Base-by-base conservation (phyloP, 1,140 invertebrate genomes). In the Sinella curviseta region DNA sequence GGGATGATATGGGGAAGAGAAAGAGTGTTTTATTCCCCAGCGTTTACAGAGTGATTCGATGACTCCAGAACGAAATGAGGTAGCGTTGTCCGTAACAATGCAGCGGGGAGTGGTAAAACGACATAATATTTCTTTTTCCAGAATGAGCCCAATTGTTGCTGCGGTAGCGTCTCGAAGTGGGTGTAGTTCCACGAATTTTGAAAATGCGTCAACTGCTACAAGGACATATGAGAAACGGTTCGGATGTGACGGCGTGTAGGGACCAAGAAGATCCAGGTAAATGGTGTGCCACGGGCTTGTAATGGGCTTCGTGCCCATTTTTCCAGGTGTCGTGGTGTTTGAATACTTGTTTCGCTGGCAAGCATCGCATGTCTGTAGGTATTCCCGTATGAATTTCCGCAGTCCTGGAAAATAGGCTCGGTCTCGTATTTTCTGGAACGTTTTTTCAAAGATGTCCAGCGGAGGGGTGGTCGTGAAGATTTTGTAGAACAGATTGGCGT, bases 1-100 rank as follows among this genome's bases (percentile, higher is more conserved):
- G n/a, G n/a, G n/a, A n/a, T n/a, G n/a, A n/a, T n/a, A n/a, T n/a
- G n/a, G n/a, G n/a, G n/a, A n/a, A n/a, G n/a, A n/a, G 81, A 78
- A 88, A 88, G 0, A 89, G 26, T 30, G 86, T 85, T 20, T 85
- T 65, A 76, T 89, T 89, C 8, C 85, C 85, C 24, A 87, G 74
- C 80, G 88, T 88, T 0, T 85, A 85, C 0, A 85, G 85, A 76
- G 88, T 88, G 0, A 85, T 81, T 76, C 86, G 85, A 79, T 87
- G 86, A 77, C 88, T 88, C 0, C 84, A 39, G 0, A 86, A 84
- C 0, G 83, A 84, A n/a, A 83, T 84, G 1, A 17, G 2, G 17
- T 77, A 70, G 3, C 54, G 0, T 24, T 77, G 33, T 24, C 48
- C 33, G 76, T 76, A 80, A 57, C 65, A 77, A 33, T 77, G 70